Percentiles rank a stretch among this genome's conserved stretches.
Conservation (phyloP, 2,113 vertebrate genomes). For the Raja brachyura region DNA sequence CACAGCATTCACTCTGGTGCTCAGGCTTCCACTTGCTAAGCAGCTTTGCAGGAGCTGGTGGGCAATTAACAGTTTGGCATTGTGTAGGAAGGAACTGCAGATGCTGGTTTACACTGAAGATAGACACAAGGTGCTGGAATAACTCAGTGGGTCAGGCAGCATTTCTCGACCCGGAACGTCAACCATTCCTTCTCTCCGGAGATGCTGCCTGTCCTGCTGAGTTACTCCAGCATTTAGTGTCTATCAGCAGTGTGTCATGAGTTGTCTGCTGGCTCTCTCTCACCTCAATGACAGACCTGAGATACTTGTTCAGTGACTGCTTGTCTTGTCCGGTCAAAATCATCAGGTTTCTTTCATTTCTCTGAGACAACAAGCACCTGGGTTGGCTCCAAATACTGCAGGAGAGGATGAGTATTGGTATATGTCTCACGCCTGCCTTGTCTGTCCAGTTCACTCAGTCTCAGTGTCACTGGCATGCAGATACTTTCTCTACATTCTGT, state of each 20-base stretch:
- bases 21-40: conserved; percentile 11
- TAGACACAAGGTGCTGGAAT: no score
- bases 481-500: neutral
- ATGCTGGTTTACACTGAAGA: no score
- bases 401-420: conserved; percentile 15
- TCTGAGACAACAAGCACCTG: conserved; percentile 32
- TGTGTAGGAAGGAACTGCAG: no score
- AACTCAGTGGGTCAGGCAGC: no score
- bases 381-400: conserved; percentile 28
- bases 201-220: no score
- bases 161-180: no score
- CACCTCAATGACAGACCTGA: conserved; percentile 18
- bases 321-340: conserved; percentile 34
- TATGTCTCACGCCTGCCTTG: conserved; percentile 21
- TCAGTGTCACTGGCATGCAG: neutral
- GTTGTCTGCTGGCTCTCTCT: conserved; percentile 16
- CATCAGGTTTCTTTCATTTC: conserved; percentile 26
- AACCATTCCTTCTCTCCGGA: no score
- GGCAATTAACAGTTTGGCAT: neutral
- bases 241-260: conserved; percentile 14
- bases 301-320: conserved; percentile 33
- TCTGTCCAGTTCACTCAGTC: conserved; percentile 22
- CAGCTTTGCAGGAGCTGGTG: conserved; percentile 17
- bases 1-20: conserved; percentile 8
- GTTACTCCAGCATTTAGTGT: no score